Evolutionary conservation across 2,888 invertebrate genomes (phyloP).

Genomic region (Dorcus hopei): DNA sequence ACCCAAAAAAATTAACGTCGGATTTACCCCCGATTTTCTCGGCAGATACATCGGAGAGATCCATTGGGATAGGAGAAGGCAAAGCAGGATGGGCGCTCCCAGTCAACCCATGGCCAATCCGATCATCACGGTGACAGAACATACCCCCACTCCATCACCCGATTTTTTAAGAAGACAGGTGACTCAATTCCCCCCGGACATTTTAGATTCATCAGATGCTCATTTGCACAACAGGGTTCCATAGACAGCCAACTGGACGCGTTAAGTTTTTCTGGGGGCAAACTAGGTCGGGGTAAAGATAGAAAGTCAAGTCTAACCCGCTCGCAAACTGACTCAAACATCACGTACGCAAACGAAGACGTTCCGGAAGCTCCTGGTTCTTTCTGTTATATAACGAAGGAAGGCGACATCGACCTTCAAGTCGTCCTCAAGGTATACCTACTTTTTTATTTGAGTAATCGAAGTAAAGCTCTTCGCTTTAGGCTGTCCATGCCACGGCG

Average conservation of each 20-base stretch:
- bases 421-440: conserved; percentile 72
- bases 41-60: conserved; percentile 70
- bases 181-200: conserved; percentile 25
- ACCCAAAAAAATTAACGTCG: not conserved
- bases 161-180: conserved; percentile 80
- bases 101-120: conserved; percentile 78
- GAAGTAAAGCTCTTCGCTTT: conserved; percentile 32
- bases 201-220: not conserved
- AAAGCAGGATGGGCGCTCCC: conserved; percentile 52
- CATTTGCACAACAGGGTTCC: conserved; percentile 60
- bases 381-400: conserved; percentile 86
- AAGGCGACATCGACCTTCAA: conserved; percentile 90
- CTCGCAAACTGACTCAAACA: conserved; percentile 90
- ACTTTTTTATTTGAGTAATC: not conserved
- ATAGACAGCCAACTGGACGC: conserved; percentile 81
- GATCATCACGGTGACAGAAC: conserved; percentile 95
- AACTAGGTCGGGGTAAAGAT: conserved; percentile 59
- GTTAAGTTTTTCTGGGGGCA: conserved; percentile 58
- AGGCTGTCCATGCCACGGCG: conserved; percentile 85
- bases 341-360: conserved; percentile 83
- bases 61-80: conserved; percentile 61
- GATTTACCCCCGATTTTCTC: not conserved
- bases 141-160: conserved; percentile 88
- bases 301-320: conserved; percentile 73
- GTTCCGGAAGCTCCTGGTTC: conserved; percentile 87